Evolutionary conservation across 1,140 invertebrate genomes (phyloP).

Genomic region (Tyrophagus putrescentiae): DNA sequence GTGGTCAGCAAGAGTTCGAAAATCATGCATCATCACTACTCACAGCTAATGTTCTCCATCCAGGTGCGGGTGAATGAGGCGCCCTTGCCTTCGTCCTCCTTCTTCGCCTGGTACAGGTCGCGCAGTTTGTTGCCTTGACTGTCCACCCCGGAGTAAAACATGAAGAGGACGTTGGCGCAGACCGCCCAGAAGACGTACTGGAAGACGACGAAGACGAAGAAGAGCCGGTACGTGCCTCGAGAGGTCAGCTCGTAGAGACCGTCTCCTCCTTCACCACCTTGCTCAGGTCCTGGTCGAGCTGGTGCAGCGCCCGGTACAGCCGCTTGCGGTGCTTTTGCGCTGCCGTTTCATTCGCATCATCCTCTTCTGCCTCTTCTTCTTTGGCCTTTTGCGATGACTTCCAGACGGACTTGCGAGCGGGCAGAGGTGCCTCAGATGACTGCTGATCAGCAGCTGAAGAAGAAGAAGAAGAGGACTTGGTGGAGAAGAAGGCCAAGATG

Average conservation of each 20-base stretch:
- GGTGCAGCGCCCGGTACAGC: too few species aligned
- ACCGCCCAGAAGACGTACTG: constrained; percentile 1
- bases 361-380: too few species aligned
- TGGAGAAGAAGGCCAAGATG: too few species aligned
- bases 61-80: not conserved
- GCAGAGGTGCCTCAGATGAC: too few species aligned
- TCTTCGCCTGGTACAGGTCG: not conserved
- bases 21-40: not conserved
- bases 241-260: not conserved
- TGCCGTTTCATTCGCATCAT: too few species aligned
- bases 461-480: too few species aligned
- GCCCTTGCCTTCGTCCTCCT: not conserved
- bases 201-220: not conserved
- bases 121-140: not conserved
- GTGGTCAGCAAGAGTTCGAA: not conserved
- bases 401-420: too few species aligned
- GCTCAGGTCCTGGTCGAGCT: too few species aligned
- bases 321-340: too few species aligned
- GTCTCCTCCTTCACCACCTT: not conserved
- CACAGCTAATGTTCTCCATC: not conserved
- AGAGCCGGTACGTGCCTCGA: not conserved
- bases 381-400: too few species aligned
- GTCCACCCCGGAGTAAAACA: not conserved
- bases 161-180: constrained; percentile 8
- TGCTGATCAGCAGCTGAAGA: too few species aligned